Conservation (phyloP, 2,797 vertebrate species). For the Pantherophis vulpinus region DNA sequence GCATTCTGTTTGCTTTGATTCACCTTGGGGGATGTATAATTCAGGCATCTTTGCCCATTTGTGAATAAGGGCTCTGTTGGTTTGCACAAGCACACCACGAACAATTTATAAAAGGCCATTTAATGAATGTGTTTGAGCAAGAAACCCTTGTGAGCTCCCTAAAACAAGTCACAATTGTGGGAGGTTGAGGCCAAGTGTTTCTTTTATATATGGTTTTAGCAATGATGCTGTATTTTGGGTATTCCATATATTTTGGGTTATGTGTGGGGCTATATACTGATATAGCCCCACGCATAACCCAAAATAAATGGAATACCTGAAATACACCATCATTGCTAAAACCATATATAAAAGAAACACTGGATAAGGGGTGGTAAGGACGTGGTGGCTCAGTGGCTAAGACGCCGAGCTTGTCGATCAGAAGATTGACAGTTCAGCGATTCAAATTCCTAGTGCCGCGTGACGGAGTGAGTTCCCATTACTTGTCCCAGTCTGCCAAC, state of each 20-base stretch:
- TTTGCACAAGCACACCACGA: background rate
- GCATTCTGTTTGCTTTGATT: constrained; percentile 48
- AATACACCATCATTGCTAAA: too few relatives aligned
- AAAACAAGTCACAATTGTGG: background rate
- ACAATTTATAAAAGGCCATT: constrained; percentile 7
- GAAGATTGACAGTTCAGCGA: too few relatives aligned
- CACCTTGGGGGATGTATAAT: constrained; percentile 44
- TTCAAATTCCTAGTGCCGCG: too few relatives aligned
- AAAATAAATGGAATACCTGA: too few relatives aligned
- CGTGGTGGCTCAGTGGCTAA: too few relatives aligned
- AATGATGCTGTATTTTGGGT: background rate
- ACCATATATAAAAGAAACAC: too few relatives aligned
- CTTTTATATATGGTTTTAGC: background rate
- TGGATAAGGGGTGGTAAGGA: too few relatives aligned
- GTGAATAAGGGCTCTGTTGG: background rate
- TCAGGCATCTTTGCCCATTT: constrained; percentile 9
- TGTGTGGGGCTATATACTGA: background rate
- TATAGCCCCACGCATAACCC: too few relatives aligned
- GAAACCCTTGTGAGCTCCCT: background rate
- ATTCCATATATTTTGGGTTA: background rate
- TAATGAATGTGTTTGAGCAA: background rate
- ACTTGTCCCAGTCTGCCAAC: too few relatives aligned
- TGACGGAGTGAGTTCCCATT: too few relatives aligned
- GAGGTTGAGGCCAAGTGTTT: background rate
- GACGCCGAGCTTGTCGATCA: too few relatives aligned